A percentile compares a stretch with the other conserved stretches of the same genome.
phyloP scores from a whole-genome alignment of 2,113 vertebrate genomes.

The Nothocercus julius region DNA sequence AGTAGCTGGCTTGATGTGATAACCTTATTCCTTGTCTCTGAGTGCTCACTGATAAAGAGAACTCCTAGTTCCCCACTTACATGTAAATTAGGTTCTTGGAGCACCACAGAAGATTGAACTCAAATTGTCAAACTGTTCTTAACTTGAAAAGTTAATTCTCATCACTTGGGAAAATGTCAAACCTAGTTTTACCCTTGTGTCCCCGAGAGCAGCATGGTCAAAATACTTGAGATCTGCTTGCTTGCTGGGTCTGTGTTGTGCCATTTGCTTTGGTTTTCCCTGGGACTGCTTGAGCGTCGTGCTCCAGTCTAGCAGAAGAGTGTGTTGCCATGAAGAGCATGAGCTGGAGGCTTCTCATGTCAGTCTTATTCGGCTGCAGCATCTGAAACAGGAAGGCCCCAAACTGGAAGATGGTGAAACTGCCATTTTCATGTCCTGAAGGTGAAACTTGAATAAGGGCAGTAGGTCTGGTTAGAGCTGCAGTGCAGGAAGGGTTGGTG shows the following conservation, averaged over 20 bases:
- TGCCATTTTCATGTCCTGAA: fast-evolving
- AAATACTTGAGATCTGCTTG: neutral
- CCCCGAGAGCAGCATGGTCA: neutral
- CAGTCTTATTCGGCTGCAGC: neutral
- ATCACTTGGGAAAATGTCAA: fast-evolving
- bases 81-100: neutral
- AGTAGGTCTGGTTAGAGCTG: fast-evolving
- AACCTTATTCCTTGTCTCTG: neutral
- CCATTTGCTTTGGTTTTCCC: neutral
- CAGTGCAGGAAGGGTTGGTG: neutral
- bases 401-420: neutral
- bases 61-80: fast-evolving
- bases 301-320: fast-evolving
- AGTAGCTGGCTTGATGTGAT: conserved; percentile 5
- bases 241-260: fast-evolving
- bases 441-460: neutral
- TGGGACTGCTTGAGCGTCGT: fast-evolving
- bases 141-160: neutral
- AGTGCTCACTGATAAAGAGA: fast-evolving
- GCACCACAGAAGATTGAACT: fast-evolving
- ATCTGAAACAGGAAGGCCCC: neutral
- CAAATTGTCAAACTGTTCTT: neutral
- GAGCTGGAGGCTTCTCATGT: neutral
- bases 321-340: neutral
- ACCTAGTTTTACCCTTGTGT: fast-evolving